Evolutionary conservation across 1,140 invertebrate species (phyloP).

Genomic region (Calephelis nemesis): DNA sequence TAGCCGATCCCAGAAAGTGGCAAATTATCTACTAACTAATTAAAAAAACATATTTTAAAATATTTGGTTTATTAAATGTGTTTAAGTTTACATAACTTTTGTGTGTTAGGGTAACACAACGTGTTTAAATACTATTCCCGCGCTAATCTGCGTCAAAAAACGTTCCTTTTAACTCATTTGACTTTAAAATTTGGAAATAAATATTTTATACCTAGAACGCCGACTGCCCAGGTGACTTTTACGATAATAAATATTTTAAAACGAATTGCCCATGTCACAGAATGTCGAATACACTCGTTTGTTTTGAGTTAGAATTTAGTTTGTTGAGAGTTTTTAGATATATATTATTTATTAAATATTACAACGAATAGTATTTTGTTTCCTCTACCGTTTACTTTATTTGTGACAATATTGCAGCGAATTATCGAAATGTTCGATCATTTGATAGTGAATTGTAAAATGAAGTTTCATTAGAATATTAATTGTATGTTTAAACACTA

Average conservation of each 20-base stretch:
- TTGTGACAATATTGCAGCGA: conserved; percentile 20
- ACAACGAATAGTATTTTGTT: conserved; percentile 56
- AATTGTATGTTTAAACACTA: not conserved
- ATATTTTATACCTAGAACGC: too few relatives aligned
- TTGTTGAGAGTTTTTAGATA: conserved; percentile 71
- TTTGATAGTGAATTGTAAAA: not conserved
- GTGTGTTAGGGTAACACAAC: too few relatives aligned
- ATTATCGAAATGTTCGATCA: conserved; percentile 10
- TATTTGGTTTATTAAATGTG: too few relatives aligned
- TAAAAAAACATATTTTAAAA: too few relatives aligned
- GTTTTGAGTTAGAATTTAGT: conserved; percentile 58
- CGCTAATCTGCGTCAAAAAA: too few relatives aligned
- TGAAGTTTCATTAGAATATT: not conserved
- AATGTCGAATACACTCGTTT: conserved; percentile 29
- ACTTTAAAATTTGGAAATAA: too few relatives aligned
- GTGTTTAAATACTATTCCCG: too few relatives aligned
- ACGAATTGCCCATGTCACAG: not conserved
- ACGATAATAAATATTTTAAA: not conserved
- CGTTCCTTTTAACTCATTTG: too few relatives aligned
- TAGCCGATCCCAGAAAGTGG: too few relatives aligned
- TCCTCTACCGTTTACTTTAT: conserved; percentile 33
- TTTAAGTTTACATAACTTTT: too few relatives aligned
- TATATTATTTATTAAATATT: conserved; percentile 66
- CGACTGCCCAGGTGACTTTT: too few relatives aligned
- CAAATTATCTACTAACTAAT: too few relatives aligned